Percentiles rank a stretch among this genome's conserved stretches.
Evolutionary conservation across 1,140 invertebrate species (phyloP).

Genomic region (Bombus fervidus): DNA sequence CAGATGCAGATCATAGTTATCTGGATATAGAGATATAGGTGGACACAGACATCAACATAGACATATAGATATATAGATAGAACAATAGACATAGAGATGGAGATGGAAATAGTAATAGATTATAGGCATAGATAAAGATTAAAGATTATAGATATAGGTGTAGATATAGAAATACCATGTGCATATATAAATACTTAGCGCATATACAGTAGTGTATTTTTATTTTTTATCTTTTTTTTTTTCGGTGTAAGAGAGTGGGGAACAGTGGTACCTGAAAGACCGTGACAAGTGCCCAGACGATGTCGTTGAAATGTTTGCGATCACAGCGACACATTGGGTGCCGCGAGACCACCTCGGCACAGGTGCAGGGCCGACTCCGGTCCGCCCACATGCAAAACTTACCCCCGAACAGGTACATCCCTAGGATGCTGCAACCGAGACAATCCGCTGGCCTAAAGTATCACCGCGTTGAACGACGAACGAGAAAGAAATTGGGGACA

Average conservation of each 20-base stretch:
- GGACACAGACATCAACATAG: conserved; percentile 35
- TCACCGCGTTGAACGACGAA: conserved; percentile 55
- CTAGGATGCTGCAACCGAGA: conserved; percentile 93
- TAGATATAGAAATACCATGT: conserved; percentile 1
- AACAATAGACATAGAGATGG: not conserved
- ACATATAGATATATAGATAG: conserved; percentile 4
- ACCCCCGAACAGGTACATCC: conserved; percentile 99
- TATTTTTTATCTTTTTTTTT: no score
- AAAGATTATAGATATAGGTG: conserved; percentile 1
- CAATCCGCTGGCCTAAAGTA: conserved; percentile 79
- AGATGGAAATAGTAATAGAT: not conserved
- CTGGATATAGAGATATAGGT: not conserved
- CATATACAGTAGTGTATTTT: conserved; percentile 22
- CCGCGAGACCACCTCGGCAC: conserved; percentile 93
- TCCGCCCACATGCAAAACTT: conserved; percentile 98
- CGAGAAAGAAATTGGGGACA: not conserved
- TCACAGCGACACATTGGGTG: conserved; percentile 95
- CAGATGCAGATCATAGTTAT: conserved; percentile 1
- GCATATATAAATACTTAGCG: conserved; percentile 32
- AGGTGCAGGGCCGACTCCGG: conserved; percentile 94
- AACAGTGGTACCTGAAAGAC: conserved; percentile 94
- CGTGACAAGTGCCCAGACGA: conserved; percentile 97
- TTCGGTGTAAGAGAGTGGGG: conserved; percentile 54
- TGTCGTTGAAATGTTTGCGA: conserved; percentile 98
- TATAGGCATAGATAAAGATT: not conserved